Conservation (phyloP, 2,888 invertebrate genomes). For the Helleia helle region DNA sequence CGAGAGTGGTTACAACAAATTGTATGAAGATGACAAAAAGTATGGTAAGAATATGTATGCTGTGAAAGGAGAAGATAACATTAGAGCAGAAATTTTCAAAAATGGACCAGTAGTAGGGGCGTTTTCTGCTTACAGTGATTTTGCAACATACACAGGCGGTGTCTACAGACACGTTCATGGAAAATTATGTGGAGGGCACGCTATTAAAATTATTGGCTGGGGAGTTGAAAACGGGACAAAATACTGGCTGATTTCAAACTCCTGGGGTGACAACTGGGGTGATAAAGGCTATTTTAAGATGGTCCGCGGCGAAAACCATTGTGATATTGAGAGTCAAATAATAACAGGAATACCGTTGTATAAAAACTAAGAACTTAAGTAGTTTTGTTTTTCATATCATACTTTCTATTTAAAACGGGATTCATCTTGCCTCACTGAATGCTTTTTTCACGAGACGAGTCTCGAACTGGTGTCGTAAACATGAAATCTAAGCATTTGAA, state of each 20-base stretch:
- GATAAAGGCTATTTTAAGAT: conserved; percentile 92
- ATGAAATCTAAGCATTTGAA: too few relatives aligned
- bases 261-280: conserved; percentile 96
- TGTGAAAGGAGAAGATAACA: conserved; percentile 76
- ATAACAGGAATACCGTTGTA: conserved; percentile 78
- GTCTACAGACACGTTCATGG: conserved; percentile 80
- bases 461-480: too few relatives aligned
- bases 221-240: conserved; percentile 83
- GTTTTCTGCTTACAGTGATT: conserved; percentile 90
- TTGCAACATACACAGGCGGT: conserved; percentile 88
- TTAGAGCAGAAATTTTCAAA: conserved; percentile 85
- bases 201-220: conserved; percentile 91
- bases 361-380: background rate
- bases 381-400: too few relatives aligned
- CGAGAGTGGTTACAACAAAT: conserved; percentile 76
- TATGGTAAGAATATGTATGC: conserved; percentile 80
- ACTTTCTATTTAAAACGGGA: too few relatives aligned
- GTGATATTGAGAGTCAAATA: conserved; percentile 82
- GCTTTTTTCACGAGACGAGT: too few relatives aligned
- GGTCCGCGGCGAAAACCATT: conserved; percentile 83
- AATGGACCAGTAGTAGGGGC: conserved; percentile 92
- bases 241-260: conserved; percentile 94
- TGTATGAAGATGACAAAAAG: conserved; percentile 83
- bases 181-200: conserved; percentile 85
- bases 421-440: too few relatives aligned